Conservation (phyloP, 1,140 invertebrate species). For the Caenorhabditis tropicalis region DNA sequence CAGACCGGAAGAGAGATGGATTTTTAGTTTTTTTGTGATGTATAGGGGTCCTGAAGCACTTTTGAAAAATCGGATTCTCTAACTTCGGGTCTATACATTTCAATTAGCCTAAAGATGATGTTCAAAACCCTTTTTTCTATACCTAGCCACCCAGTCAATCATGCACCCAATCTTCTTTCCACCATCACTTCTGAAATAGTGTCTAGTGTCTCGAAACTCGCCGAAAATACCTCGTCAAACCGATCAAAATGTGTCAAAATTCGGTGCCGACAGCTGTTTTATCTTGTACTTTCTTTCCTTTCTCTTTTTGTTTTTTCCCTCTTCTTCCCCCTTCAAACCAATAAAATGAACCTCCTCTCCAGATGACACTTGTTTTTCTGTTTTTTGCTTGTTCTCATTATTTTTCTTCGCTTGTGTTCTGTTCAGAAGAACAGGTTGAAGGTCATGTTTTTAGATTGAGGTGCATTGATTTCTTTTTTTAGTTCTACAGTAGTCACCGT, state of each 20-base stretch:
- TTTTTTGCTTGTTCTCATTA: background rate
- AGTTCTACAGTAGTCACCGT: no score
- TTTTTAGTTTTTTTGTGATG: no score
- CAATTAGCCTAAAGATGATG: no score
- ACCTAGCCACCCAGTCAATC: no score
- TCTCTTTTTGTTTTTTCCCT: background rate
- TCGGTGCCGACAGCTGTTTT: background rate
- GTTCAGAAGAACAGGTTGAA: background rate
- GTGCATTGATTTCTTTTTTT: no score
- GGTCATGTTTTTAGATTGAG: background rate
- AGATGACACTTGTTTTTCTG: background rate
- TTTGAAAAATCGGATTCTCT: no score
- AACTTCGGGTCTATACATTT: no score
- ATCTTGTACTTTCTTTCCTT: background rate
- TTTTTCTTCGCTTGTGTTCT: background rate
- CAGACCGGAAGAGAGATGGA: no score
- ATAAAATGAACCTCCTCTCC: background rate
- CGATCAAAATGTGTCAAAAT: background rate
- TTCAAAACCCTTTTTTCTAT: no score
- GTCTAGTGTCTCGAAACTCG: background rate
- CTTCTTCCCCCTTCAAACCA: background rate
- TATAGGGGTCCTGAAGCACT: no score
- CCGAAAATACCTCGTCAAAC: background rate
- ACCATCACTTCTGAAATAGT: no score
- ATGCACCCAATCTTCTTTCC: no score